phyloP scores from a whole-genome alignment of 1,140 invertebrate species.

The Drosophila sechellia region DNA sequence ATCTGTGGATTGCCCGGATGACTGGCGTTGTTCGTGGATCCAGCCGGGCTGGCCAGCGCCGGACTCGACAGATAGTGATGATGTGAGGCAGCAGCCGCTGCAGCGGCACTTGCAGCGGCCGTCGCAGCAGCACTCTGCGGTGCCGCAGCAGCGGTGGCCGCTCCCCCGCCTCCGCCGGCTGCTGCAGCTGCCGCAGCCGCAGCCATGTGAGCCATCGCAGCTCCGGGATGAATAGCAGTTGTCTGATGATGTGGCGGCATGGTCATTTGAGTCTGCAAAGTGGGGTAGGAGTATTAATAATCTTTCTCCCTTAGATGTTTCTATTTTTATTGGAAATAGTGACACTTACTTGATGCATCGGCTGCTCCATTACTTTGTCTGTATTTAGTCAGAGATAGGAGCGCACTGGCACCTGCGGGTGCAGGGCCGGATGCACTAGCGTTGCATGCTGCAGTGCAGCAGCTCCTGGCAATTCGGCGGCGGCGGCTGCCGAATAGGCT shows the following conservation, averaged over 20 bases:
- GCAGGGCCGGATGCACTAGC: conserved; percentile 96
- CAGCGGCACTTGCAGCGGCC: conserved; percentile 77
- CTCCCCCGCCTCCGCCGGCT: conserved; percentile 47
- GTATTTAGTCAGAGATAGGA: conserved; percentile 98
- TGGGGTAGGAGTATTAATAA: neutral
- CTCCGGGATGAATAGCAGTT: conserved; percentile 88
- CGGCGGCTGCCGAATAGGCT: conserved; percentile 91
- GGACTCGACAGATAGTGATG: conserved; percentile 92
- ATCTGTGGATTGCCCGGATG: conserved; percentile 85
- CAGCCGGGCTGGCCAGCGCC: conserved; percentile 93
- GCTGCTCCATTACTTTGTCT: conserved; percentile 88
- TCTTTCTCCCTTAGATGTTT: too few species aligned
- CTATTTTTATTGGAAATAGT: too few species aligned
- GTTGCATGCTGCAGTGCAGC: conserved; percentile 92
- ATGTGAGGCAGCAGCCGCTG: conserved; percentile 70
- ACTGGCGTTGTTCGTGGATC: conserved; percentile 87
- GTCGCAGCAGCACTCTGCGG: conserved; percentile 54
- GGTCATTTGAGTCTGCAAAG: conserved; percentile 87
- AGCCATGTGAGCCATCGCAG: conserved; percentile 89
- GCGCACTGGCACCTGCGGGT: conserved; percentile 98
- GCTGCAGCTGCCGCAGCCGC: conserved; percentile 69
- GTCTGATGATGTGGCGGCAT: conserved; percentile 86
- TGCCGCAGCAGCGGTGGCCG: conserved; percentile 53
- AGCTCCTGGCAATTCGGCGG: conserved; percentile 92
- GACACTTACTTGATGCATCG: conserved; percentile 84